Evolutionary conservation across 2,888 invertebrate species (phyloP).

Genomic region (Drosophila nr. medialis): DNA sequence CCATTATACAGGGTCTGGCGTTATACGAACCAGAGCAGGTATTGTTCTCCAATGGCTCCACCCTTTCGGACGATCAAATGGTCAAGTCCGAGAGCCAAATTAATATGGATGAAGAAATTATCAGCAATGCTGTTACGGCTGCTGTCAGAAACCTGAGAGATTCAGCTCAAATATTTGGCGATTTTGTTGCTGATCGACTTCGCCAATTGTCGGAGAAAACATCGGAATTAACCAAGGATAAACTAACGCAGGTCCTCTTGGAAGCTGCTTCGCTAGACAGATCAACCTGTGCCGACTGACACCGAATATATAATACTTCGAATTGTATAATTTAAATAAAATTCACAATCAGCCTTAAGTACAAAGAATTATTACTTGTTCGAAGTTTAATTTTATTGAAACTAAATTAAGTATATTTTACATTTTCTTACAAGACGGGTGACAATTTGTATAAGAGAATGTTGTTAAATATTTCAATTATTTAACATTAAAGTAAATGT

Average conservation of each 20-base stretch:
- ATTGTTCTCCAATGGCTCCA: constrained; percentile 52
- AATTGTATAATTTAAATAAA: constrained; percentile 43
- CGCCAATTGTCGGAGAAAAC: constrained; percentile 49
- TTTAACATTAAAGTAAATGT: neutral
- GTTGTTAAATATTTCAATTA: neutral
- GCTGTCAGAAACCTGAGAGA: constrained; percentile 55
- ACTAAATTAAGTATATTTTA: neutral
- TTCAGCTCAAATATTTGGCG: constrained; percentile 63
- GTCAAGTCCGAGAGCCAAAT: constrained; percentile 2
- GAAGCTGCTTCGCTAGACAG: constrained; percentile 58
- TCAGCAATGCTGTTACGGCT: constrained; percentile 59
- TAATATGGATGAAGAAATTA: constrained; percentile 56
- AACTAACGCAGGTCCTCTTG: constrained; percentile 61
- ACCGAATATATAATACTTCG: constrained; percentile 12
- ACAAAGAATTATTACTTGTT: constrained; percentile 32
- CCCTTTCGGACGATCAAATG: constrained; percentile 24
- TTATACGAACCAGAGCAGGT: constrained; percentile 64
- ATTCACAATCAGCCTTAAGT: constrained; percentile 59
- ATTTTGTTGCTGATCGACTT: constrained; percentile 65
- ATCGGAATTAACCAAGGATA: constrained; percentile 65
- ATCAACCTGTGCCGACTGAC: constrained; percentile 25
- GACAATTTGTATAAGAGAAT: neutral
- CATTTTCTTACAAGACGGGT: neutral
- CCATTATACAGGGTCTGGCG: constrained; percentile 65
- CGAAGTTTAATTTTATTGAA: constrained; percentile 15